These are phyloP conservation scores for Torymus tubicola DNA, from an alignment of 2,888 invertebrate species.

Conservation along the genomic window DNA sequence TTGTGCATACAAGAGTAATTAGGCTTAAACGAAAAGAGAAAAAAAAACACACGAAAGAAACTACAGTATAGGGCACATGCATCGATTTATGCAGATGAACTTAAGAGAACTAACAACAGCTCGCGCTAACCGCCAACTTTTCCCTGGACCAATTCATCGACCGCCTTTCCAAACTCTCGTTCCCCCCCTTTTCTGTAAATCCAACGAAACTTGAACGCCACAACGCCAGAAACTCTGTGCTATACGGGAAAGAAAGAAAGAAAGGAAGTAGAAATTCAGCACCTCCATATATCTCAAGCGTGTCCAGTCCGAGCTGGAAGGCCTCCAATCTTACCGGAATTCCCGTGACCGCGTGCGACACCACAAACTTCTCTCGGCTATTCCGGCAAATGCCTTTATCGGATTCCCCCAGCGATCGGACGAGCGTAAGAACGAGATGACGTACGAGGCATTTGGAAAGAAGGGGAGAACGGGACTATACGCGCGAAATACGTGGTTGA, in stretches of 20 bases:
- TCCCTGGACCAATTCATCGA: neutral
- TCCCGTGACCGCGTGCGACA: neutral
- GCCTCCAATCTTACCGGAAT: slow-evolving; percentile 34
- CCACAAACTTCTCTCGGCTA: slow-evolving; percentile 27
- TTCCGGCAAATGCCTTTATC: slow-evolving; percentile 31
- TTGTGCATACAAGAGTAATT: too few relatives aligned
- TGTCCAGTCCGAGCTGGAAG: slow-evolving; percentile 14
- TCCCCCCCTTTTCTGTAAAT: slow-evolving; percentile 6
- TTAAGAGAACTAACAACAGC: too few relatives aligned
- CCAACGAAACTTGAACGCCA: slow-evolving; percentile 2
- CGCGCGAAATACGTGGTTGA: too few relatives aligned
- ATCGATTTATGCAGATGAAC: slow-evolving; percentile 4
- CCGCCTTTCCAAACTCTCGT: neutral
- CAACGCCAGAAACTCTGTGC: neutral
- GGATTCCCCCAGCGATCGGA: slow-evolving; percentile 11
- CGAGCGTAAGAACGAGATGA: neutral
- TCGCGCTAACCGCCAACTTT: neutral
- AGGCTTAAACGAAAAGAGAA: too few relatives aligned
- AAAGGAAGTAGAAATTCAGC: slow-evolving; percentile 33
- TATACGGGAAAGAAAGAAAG: neutral
- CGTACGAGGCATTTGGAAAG: neutral
- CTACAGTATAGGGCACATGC: neutral
- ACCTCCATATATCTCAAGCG: slow-evolving; percentile 21
- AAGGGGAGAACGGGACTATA: neutral
- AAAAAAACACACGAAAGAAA: neutral